A percentile compares a stretch with the other conserved stretches of the same genome.
Conservation (phyloP, 2,797 vertebrate species). For the Phataginus tetradactyla region DNA sequence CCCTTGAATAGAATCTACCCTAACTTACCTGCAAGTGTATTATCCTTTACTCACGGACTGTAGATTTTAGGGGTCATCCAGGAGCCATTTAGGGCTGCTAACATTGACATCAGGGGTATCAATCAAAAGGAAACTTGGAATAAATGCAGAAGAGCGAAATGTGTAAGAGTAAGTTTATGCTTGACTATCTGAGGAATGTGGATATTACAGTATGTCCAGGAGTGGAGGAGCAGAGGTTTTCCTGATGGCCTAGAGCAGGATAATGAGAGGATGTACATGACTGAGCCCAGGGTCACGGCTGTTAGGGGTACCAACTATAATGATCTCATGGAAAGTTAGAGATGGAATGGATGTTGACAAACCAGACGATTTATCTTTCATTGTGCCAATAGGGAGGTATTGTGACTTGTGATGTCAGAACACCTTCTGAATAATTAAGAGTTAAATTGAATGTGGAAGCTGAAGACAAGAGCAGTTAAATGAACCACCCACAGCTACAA, state of each 20-base stretch:
- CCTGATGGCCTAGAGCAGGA: neutral
- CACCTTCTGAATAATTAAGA: neutral
- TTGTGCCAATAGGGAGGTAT: neutral
- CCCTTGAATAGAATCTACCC: neutral
- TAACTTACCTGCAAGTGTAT: neutral
- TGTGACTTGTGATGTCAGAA: neutral
- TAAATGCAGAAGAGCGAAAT: neutral
- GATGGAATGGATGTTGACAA: neutral
- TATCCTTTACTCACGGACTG: neutral
- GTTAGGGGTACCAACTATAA: neutral
- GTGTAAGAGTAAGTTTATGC: neutral
- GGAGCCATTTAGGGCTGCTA: neutral
- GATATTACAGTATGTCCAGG: neutral
- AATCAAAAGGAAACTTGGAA: slow-evolving; percentile 43
- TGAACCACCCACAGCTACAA: neutral
- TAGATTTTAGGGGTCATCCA: neutral
- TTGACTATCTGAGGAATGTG: neutral
- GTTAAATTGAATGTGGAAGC: neutral
- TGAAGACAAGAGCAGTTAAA: neutral
- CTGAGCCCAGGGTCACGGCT: neutral
- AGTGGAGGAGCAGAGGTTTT: neutral
- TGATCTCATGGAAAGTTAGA: neutral
- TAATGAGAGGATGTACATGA: neutral
- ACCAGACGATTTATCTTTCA: neutral
- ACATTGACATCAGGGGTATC: neutral